Percentiles rank a stretch among this genome's conserved stretches.
phyloP scores from a whole-genome alignment of 2,888 invertebrate species.

The Heliconius charithonia region DNA sequence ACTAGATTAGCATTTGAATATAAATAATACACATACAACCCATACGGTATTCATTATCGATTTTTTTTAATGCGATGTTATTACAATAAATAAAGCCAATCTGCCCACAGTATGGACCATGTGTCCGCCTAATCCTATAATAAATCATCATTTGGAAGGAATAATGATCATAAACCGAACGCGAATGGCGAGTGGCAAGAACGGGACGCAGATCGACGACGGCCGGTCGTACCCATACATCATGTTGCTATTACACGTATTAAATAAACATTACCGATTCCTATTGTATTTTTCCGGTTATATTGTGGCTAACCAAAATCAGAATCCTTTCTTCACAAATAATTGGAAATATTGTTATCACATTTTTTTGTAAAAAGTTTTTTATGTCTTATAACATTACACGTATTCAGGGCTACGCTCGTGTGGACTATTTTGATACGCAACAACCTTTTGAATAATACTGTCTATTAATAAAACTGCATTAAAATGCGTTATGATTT shows the following conservation, averaged over 20 bases:
- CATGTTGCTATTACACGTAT: slow-evolving; percentile 80
- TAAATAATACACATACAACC: not conserved
- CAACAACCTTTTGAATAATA: too few species aligned
- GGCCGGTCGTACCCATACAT: slow-evolving; percentile 70
- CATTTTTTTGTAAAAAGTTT: too few species aligned
- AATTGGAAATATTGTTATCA: not conserved
- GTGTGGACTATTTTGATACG: too few species aligned
- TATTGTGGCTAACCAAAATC: not conserved
- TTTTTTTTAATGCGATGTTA: slow-evolving; percentile 68
- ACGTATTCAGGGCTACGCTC: too few species aligned
- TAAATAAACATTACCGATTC: slow-evolving; percentile 79
- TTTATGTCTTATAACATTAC: too few species aligned
- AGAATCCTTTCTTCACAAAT: not conserved
- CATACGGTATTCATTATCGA: not conserved
- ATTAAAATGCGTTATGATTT: too few species aligned
- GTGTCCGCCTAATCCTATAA: slow-evolving; percentile 77
- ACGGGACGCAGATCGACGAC: slow-evolving; percentile 49
- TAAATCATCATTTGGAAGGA: slow-evolving; percentile 82
- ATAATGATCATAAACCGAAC: slow-evolving; percentile 79
- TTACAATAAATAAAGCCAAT: slow-evolving; percentile 79
- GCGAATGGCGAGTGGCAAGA: slow-evolving; percentile 57
- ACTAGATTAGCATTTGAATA: not conserved
- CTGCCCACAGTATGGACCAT: slow-evolving; percentile 74
- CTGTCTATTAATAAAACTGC: too few species aligned
- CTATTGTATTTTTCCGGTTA: slow-evolving; percentile 37